Conservation (phyloP, 2,797 vertebrate genomes). For the Lycodopsis pacificus region DNA sequence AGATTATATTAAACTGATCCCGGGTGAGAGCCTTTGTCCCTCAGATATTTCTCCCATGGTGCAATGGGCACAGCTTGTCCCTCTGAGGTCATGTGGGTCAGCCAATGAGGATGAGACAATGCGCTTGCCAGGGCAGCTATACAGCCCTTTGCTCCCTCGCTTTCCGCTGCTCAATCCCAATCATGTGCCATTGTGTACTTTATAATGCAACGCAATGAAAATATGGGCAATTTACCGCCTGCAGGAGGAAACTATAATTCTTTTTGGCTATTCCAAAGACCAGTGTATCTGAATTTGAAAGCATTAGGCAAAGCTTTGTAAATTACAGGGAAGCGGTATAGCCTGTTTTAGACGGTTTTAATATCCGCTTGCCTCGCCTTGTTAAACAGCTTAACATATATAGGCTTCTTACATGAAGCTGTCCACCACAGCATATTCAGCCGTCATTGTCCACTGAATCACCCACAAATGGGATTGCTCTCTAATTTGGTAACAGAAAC, state of each 20-base stretch:
- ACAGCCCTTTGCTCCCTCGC: constrained; percentile 23
- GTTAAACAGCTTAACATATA: constrained; percentile 49
- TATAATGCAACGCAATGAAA: constrained; percentile 42
- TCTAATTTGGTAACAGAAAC: constrained; percentile 73
- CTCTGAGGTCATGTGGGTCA: constrained; percentile 63
- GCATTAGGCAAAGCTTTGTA: constrained; percentile 27
- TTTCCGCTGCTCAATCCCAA: constrained; percentile 45
- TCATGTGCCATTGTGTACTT: constrained; percentile 52
- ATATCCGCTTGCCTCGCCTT: constrained; percentile 28
- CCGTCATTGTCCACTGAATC: constrained; percentile 49
- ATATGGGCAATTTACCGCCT: constrained; percentile 37
- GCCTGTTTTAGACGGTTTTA: constrained; percentile 32
- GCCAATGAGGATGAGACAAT: constrained; percentile 54
- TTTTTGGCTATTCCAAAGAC: constrained; percentile 20
- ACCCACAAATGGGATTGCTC: constrained; percentile 36
- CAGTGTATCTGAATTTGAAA: constrained; percentile 30
- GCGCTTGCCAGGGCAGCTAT: constrained; percentile 45
- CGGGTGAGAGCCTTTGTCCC: constrained; percentile 49
- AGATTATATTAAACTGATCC: constrained; percentile 40
- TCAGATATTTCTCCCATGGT: constrained; percentile 48
- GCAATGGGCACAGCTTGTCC: constrained; percentile 59
- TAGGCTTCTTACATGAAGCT: constrained; percentile 33
- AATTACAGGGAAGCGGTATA: constrained; percentile 18
- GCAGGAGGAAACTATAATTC: constrained; percentile 25
- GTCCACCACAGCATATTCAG: constrained; percentile 43